Base-by-base conservation (phyloP, 2,113 vertebrate species). In the Prionailurus bengalensis region DNA sequence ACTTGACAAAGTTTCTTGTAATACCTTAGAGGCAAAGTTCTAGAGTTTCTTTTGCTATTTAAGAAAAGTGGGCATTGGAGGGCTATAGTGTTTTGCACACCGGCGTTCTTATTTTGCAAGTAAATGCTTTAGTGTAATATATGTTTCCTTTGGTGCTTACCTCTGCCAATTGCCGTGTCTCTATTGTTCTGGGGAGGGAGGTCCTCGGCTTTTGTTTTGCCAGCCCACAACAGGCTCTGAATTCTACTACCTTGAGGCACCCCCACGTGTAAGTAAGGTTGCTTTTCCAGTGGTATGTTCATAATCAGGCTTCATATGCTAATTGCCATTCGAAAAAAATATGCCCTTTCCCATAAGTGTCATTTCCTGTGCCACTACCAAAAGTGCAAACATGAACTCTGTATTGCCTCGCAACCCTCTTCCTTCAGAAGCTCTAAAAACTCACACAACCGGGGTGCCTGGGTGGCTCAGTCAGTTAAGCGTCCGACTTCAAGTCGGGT, bases 1-100 rank as follows among this genome's bases (percentile, higher is more conserved):
- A 99, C 98, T 99, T 99, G 99, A 99, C 99, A 99, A 99, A 99
- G 99, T 99, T 78, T 99, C 99, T 99, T 99, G 99, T 99, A 99
- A 99, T 99, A 99, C 99, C 99, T 99, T 95, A 97, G 98, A 99
- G 99, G 98, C 98, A 99, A 97, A 99, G 99, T 99, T 99, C 98
- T 98, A 98, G 98, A 98, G 96, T 98, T 98, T 88, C 94, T 98
- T 98, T 98, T 99, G 98, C 98, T 98, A 95, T 99, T 99, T 98
- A 98, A 98, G 98, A 95, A 98, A 97, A 84, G 95, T 81, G 91
- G 92, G 66, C 98, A 97, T 97, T 96, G 91, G 96, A 95, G 97
- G 94, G 97, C 95, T 98, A 98, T 98, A 95, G 95, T 98, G 96
- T 97, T 96, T 98, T 86, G 89, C 13, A 7, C 91, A 66, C 68